Conservation (phyloP, 2,797 vertebrate genomes). For the Trichosurus vulpecula region DNA sequence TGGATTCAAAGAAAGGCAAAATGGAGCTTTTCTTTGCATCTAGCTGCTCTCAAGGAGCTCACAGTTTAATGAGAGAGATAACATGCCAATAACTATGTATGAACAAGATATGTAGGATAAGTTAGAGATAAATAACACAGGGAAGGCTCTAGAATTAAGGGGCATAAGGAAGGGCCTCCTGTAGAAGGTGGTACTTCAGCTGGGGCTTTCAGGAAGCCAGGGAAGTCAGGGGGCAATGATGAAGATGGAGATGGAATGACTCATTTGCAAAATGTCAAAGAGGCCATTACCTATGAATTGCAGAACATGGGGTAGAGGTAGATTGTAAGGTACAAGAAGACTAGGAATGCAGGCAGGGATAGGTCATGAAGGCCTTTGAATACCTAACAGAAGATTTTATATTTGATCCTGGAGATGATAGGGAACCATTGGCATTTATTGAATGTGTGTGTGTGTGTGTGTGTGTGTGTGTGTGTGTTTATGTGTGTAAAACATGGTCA, state of each 20-base stretch:
- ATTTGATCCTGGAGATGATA: neutral
- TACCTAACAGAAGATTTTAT: neutral
- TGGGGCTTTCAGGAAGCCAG: neutral
- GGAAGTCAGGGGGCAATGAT: neutral
- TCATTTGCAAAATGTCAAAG: neutral
- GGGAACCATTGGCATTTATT: neutral
- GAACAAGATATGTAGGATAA: neutral
- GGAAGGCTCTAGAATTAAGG: neutral
- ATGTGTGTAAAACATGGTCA: neutral
- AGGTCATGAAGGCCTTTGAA: neutral
- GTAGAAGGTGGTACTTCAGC: neutral
- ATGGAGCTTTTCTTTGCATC: neutral
- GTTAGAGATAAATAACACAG: neutral
- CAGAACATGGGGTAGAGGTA: neutral
- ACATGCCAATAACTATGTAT: neutral
- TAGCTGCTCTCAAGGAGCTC: neutral
- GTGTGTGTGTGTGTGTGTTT: no score
- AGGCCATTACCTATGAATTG: neutral
- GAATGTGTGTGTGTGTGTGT: neutral
- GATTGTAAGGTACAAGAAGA: neutral
- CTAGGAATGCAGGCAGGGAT: neutral
- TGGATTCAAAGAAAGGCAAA: neutral
- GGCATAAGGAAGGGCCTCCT: neutral
- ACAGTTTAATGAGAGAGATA: neutral
- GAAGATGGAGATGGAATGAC: neutral